Base-by-base conservation (phyloP, 2,797 vertebrate genomes). In the Malacoctenus gilli region DNA sequence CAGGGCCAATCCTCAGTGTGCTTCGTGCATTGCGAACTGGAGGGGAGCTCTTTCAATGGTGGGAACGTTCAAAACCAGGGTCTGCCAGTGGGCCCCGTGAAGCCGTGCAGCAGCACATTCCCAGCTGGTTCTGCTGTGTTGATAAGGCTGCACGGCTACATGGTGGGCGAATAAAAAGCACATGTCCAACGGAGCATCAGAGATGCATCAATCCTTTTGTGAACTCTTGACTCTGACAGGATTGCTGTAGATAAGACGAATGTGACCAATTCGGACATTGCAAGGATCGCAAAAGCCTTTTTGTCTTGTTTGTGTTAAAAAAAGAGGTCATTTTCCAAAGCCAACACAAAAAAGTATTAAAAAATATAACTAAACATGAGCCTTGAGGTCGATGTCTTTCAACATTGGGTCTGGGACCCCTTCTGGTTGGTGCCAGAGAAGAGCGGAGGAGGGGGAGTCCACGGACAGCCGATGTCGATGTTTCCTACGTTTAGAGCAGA, bases 81-180 rank as follows among this genome's bases (percentile, higher is more conserved):
- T n/a, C 52, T 25, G 18, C 56, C 68, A 50, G 22, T 32, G 60
- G n/a, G 76, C 68, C 63, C 41, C 39, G 32, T 68, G 56, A 65
- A 72, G 71, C 5, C 13, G 41, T 57, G 72, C 68, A 64, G 51
- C 23, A 66, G 61, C 30, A 35, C 72, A 75, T 83, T 83, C 80
- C 64, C 77, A 75, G 82, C 68, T 83, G 84, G 77, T 72, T 77
- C 57, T 77, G 77, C 55, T 73, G 52, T 58, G 77, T 49, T 73
- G 81, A 86, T 85, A 82, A 86, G 74, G 54, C 72, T 62, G 44
- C 4, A 2, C 1, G 46, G 66, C 75, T 70, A 78, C 76, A 79
- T 75, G 77, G 75, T 70, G 72, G 71, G 78, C 75, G 85, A 89
- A 89, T 83, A 74, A 74, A 86, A 87, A 88, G 73, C 88, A 89